Evolutionary conservation across 2,888 invertebrate species (phyloP).

Genomic region (Psylliodes chrysocephalus): DNA sequence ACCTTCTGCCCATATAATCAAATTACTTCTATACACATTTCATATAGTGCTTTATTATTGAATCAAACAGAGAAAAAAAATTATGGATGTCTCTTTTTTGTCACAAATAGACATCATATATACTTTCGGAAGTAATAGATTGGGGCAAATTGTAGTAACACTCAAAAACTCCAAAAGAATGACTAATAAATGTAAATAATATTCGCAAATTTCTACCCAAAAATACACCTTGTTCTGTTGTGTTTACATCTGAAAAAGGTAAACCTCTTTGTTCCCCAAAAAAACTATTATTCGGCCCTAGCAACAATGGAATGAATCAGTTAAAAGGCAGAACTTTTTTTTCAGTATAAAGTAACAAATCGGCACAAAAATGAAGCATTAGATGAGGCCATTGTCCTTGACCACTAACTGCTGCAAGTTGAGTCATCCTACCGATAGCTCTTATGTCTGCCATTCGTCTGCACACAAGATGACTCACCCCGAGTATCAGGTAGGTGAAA

Average conservation of each 20-base stretch:
- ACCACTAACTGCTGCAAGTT: slow-evolving; percentile 52
- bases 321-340: slow-evolving; percentile 5
- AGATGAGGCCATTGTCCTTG: slow-evolving; percentile 54
- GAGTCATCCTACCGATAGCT: slow-evolving; percentile 40
- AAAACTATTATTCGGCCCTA: slow-evolving; percentile 11
- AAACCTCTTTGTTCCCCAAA: not conserved
- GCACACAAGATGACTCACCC: slow-evolving; percentile 43
- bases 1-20: too few species aligned
- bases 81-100: too few species aligned
- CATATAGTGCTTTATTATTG: too few species aligned
- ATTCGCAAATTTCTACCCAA: not conserved
- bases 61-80: too few species aligned
- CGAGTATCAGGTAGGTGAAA: slow-evolving; percentile 43
- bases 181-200: not conserved
- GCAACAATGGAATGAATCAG: slow-evolving; percentile 5
- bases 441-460: slow-evolving; percentile 44
- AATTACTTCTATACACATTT: too few species aligned
- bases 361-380: slow-evolving; percentile 16
- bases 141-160: too few species aligned
- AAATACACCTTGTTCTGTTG: slow-evolving; percentile 4
- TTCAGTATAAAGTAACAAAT: slow-evolving; percentile 5
- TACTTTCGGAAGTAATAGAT: too few species aligned
- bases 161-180: too few species aligned
- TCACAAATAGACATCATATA: too few species aligned
- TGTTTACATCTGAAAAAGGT: not conserved